Conservation (phyloP, 2,113 vertebrate genomes). For the Syrmaticus mikado region DNA sequence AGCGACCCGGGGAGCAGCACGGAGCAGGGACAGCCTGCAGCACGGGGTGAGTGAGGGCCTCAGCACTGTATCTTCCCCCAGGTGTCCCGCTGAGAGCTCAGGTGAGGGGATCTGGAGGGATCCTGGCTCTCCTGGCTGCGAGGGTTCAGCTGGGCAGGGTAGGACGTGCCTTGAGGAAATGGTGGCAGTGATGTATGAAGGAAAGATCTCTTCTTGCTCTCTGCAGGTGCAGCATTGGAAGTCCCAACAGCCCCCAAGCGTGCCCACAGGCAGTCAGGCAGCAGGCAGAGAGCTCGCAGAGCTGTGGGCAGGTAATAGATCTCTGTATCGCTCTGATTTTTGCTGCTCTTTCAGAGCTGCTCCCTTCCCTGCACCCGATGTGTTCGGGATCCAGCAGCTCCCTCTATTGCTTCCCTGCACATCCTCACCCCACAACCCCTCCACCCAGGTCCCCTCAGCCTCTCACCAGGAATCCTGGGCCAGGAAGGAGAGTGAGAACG, state of each 20-base stretch:
- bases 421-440: too few species aligned
- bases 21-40: fast-evolving
- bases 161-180: too few species aligned
- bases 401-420: not conserved
- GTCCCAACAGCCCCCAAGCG: fast-evolving
- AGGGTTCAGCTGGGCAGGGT: too few species aligned
- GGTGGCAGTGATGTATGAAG: too few species aligned
- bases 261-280: not conserved
- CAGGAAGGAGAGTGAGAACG: not conserved
- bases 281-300: not conserved
- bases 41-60: not conserved
- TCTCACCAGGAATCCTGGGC: not conserved
- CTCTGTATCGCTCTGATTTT: fast-evolving
- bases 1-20: fast-evolving
- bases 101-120: too few species aligned
- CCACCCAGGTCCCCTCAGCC: not conserved
- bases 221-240: not conserved
- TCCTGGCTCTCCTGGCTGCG: too few species aligned
- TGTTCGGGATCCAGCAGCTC: fast-evolving
- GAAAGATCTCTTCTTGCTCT: not conserved
- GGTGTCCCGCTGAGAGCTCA: not conserved
- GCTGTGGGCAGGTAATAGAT: not conserved
- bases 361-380: not conserved
- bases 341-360: not conserved
- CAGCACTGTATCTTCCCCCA: too few species aligned